Conservation (phyloP, 2,888 invertebrate genomes). For the Ormyrus labotus region DNA sequence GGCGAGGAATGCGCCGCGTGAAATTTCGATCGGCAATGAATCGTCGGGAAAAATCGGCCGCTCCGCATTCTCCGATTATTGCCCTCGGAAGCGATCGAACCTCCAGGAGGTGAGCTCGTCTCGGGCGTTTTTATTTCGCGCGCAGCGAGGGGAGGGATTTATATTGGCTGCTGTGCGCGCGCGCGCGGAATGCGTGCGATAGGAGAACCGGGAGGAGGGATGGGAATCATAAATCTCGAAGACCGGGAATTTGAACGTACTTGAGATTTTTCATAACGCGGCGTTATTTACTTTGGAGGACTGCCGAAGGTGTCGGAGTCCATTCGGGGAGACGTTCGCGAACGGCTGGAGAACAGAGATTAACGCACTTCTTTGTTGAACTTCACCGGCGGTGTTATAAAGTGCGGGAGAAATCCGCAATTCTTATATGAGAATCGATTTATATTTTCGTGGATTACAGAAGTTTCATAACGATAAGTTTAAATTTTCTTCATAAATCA, state of each 20-base stretch:
- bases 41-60: slow-evolving; percentile 39
- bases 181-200: neutral
- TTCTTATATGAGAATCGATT: too few relatives aligned
- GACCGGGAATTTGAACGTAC: slow-evolving; percentile 4
- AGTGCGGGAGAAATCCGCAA: neutral
- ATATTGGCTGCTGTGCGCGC: slow-evolving; percentile 20
- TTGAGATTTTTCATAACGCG: slow-evolving; percentile 25
- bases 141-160: slow-evolving; percentile 12
- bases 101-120: neutral
- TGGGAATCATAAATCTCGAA: slow-evolving; percentile 23
- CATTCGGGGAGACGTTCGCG: neutral
- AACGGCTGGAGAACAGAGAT: neutral
- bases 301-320: neutral
- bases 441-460: too few relatives aligned
- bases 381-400: too few relatives aligned
- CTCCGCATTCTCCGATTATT: slow-evolving; percentile 26
- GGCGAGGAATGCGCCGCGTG: slow-evolving; percentile 2
- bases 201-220: neutral
- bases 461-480: too few relatives aligned
- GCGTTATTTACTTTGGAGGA: slow-evolving; percentile 22
- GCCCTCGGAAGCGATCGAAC: slow-evolving; percentile 6
- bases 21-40: slow-evolving; percentile 45
- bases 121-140: slow-evolving; percentile 30
- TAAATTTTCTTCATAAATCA: too few relatives aligned
- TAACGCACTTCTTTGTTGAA: neutral